Evolutionary conservation across 1,140 invertebrate species (phyloP).

Genomic region (Cotesia typhae): DNA sequence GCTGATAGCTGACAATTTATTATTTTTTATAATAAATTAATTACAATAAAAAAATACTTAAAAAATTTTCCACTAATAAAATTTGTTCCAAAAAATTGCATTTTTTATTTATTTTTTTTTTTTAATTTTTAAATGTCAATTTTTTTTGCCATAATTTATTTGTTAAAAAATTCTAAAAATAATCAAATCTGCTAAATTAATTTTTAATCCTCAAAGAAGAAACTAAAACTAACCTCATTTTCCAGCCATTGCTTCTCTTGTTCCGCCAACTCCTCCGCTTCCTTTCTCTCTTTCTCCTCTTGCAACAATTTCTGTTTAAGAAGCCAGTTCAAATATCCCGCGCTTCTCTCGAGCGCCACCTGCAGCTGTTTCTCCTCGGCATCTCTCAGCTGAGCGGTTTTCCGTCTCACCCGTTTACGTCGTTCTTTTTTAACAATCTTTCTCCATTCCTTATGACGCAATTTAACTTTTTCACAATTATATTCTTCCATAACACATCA

Average conservation of each 20-base stretch:
- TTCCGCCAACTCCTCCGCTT: conserved; percentile 62
- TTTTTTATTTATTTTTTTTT: too few species aligned
- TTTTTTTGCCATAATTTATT: too few species aligned
- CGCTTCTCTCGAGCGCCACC: conserved; percentile 46
- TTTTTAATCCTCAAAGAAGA: background rate
- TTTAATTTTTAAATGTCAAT: too few species aligned
- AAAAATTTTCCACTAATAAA: too few species aligned
- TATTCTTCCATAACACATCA: conserved; percentile 13
- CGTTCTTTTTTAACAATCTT: conserved; percentile 70
- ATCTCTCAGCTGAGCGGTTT: conserved; percentile 59
- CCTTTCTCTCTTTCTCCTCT: conserved; percentile 58
- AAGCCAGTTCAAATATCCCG: conserved; percentile 64
- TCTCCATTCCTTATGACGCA: conserved; percentile 70
- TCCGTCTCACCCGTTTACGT: conserved; percentile 66
- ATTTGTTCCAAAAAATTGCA: too few species aligned
- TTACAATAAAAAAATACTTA: too few species aligned
- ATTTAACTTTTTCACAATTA: conserved; percentile 11
- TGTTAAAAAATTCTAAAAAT: too few species aligned
- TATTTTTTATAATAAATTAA: too few species aligned
- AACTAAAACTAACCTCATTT: conserved; percentile 53
- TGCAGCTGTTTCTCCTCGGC: conserved; percentile 48
- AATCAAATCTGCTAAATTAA: too few species aligned
- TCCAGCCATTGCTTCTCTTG: conserved; percentile 58
- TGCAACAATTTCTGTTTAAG: conserved; percentile 59
- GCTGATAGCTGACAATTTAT: too few species aligned